phyloP scores from a whole-genome alignment of 1,140 invertebrate species.

The Drosophila nasuta region DNA sequence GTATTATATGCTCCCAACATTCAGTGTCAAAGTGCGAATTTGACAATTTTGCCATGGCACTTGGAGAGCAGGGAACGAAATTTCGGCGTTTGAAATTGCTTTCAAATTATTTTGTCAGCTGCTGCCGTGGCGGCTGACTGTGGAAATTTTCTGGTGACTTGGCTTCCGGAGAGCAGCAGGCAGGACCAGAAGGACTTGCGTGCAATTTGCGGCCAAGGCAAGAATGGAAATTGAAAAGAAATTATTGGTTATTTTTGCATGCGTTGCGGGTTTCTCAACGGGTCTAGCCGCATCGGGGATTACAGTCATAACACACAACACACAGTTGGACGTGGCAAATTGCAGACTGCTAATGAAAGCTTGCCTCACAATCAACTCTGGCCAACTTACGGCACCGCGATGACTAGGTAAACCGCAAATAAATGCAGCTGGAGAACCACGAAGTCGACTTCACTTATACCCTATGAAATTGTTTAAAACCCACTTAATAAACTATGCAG shows the following conservation, averaged over 20 bases:
- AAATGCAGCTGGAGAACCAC: background rate
- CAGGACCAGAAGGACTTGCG: constrained; percentile 45
- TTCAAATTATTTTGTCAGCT: constrained; percentile 83
- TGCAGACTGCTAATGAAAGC: constrained; percentile 58
- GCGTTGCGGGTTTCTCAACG: constrained; percentile 60
- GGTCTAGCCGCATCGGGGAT: constrained; percentile 44
- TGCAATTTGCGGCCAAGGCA: constrained; percentile 71
- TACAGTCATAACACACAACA: constrained; percentile 56
- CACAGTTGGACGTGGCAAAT: constrained; percentile 54
- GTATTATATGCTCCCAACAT: constrained; percentile 39
- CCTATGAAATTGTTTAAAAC: background rate
- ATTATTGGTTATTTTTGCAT: constrained; percentile 80
- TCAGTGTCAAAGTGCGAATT: constrained; percentile 72
- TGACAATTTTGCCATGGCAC: constrained; percentile 61
- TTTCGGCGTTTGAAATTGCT: constrained; percentile 73
- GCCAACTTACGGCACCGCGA: constrained; percentile 15
- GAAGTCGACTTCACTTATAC: background rate
- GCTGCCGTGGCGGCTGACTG: constrained; percentile 48
- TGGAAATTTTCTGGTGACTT: constrained; percentile 18
- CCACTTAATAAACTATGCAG: background rate
- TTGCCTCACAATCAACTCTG: constrained; percentile 16
- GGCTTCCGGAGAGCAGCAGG: constrained; percentile 41
- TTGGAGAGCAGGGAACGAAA: constrained; percentile 38
- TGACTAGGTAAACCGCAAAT: constrained; percentile 36
- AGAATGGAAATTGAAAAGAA: constrained; percentile 71